These are phyloP conservation scores for Calliphora vomitoria DNA, from an alignment of 2,888 invertebrate species.

Conservation along the genomic window DNA sequence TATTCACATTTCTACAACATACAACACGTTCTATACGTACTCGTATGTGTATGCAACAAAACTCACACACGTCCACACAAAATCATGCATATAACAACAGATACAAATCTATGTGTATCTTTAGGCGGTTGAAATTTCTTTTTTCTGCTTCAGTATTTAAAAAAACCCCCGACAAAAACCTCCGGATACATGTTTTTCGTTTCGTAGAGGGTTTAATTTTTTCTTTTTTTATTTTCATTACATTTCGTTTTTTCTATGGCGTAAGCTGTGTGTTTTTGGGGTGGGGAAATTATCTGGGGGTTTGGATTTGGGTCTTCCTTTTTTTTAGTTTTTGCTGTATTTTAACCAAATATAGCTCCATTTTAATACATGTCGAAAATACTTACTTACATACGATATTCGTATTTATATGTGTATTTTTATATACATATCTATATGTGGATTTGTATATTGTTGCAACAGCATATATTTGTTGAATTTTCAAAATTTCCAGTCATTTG, in stretches of 20 bases:
- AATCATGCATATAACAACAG: constrained; percentile 30
- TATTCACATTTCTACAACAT: constrained; percentile 44
- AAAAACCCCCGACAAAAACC: constrained; percentile 13
- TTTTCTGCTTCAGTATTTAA: background rate
- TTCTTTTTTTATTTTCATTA: constrained; percentile 19
- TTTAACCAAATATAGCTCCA: constrained; percentile 38
- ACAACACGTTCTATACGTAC: constrained; percentile 31
- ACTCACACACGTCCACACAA: constrained; percentile 16
- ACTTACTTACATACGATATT: background rate
- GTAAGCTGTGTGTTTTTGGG: constrained; percentile 49
- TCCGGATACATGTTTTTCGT: constrained; percentile 49
- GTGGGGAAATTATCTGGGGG: constrained; percentile 54
- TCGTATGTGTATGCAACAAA: constrained; percentile 12
- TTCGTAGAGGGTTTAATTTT: constrained; percentile 32
- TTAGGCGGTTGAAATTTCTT: constrained; percentile 44
- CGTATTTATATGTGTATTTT: background rate
- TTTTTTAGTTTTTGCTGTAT: constrained; percentile 22
- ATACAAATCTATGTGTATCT: constrained; percentile 46
- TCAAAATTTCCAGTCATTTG: constrained; percentile 37
- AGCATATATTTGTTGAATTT: constrained; percentile 40
- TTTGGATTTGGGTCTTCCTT: constrained; percentile 21
- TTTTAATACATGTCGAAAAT: constrained; percentile 55
- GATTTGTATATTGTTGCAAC: constrained; percentile 35
- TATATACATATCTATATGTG: background rate
- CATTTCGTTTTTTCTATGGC: constrained; percentile 36